A percentile compares a stretch with the other conserved stretches of the same genome.
These are phyloP conservation scores for Lasioglossum calceatum DNA, from an alignment of 2,888 invertebrate genomes.

Conservation along the genomic window DNA sequence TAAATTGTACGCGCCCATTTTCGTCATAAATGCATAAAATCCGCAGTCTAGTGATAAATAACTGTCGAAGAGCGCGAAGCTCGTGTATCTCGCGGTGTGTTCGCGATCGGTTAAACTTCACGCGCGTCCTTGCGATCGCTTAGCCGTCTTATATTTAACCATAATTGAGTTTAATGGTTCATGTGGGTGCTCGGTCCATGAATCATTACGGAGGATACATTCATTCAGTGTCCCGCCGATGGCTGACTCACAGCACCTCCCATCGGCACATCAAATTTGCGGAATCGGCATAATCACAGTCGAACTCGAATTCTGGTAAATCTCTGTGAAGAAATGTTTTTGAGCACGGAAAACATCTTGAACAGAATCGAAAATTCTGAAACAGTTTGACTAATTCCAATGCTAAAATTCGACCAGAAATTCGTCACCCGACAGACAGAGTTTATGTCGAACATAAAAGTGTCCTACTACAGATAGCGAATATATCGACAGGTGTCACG, in stretches of 20 bases:
- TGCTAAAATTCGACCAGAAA: background rate
- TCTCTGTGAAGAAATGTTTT: background rate
- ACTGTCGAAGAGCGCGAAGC: background rate
- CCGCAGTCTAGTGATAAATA: too few relatives aligned
- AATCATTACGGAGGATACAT: conserved; percentile 71
- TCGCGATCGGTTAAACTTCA: conserved; percentile 35
- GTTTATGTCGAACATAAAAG: background rate
- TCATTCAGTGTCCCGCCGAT: conserved; percentile 49
- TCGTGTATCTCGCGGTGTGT: background rate
- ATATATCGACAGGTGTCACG: background rate
- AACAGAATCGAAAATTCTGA: background rate
- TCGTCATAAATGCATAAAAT: too few relatives aligned
- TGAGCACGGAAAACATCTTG: background rate
- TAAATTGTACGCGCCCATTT: too few relatives aligned
- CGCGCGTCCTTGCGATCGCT: conserved; percentile 50
- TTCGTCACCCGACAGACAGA: background rate
- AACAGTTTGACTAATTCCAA: background rate
- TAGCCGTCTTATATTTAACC: conserved; percentile 34
- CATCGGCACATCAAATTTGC: conserved; percentile 10
- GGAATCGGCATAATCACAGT: conserved; percentile 19
- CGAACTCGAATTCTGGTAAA: background rate
- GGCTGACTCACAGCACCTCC: conserved; percentile 44
- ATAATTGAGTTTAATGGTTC: conserved; percentile 55
- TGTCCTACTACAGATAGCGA: conserved; percentile 1
- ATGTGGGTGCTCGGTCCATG: conserved; percentile 56